Evolutionary conservation across 2,888 invertebrate species (phyloP).

Genomic region (Phengaris alcon): DNA sequence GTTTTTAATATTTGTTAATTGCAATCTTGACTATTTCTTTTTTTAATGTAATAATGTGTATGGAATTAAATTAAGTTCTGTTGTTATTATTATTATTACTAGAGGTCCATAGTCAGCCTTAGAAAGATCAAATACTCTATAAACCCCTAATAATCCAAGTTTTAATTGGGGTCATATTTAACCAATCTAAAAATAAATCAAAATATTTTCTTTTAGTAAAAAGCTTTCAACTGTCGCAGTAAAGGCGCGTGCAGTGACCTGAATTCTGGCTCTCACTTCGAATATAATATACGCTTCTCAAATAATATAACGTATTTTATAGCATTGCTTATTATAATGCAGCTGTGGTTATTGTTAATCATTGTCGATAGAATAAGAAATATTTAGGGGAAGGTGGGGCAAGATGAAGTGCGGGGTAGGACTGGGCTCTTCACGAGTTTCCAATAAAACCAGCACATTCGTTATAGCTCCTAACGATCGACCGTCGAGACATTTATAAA

Average conservation of each 20-base stretch:
- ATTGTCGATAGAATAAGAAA: background rate
- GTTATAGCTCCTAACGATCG: no score
- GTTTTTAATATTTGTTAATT: no score
- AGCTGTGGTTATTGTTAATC: background rate
- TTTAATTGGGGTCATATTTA: conserved; percentile 3
- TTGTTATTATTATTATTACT: no score
- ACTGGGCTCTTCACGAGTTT: no score
- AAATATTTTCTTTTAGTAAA: conserved; percentile 50
- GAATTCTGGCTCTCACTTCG: conserved; percentile 52
- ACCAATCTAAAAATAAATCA: conserved; percentile 44
- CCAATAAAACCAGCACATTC: no score
- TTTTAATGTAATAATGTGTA: no score
- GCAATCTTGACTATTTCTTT: no score
- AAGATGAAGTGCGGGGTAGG: no score
- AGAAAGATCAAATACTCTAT: background rate
- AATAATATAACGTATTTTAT: conserved; percentile 49
- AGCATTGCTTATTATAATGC: conserved; percentile 31
- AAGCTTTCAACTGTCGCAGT: conserved; percentile 48
- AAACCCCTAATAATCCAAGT: conserved; percentile 4
- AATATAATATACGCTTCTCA: conserved; percentile 47
- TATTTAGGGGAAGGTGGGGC: no score
- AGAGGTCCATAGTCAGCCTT: no score
- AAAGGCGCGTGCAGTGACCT: conserved; percentile 54
- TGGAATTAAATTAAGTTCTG: no score
- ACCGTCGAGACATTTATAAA: no score